Base-by-base conservation (phyloP, 2,888 invertebrate species). In the Nemapogon koenigi region DNA sequence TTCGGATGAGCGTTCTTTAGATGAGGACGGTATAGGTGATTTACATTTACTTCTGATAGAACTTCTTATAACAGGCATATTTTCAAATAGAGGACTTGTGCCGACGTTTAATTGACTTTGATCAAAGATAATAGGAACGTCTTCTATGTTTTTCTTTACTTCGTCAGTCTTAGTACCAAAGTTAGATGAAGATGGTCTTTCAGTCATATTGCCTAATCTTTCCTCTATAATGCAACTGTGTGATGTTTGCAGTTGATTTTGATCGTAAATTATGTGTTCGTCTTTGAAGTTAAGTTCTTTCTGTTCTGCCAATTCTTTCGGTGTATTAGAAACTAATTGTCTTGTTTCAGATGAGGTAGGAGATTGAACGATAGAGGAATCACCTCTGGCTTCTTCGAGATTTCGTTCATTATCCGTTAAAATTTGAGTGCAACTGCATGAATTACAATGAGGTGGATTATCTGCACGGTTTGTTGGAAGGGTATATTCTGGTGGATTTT, bases 221-320 rank as follows among this genome's bases (percentile, higher is more conserved):
- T 25, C 15, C 26, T 25, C 25, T 26, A 16, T 22, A 4, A 26
- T 10, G 17, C 3, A 6, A 26, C 15, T 35, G 4, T 16, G 26
- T 16, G n/a, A 26, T n/a, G 25, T n/a, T 30, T 16, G 18, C 38
- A 43, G 37, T 31, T 45, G 44, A 17, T 40, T 40, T 29, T 45
- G 46, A 39, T 48, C 42, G 16, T 41, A 48, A 4, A 48, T 45
- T 6, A 45, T 41, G 3, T 43, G 44, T 3, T 35, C 32, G 15
- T 48, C 45, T 42, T 47, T 46, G 7, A 47, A 39, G 14, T 46
- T 46, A 3, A 41, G 8, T 26, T 17, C 17, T 33, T 47, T 45
- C 10, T 40, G 17, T 25, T 41, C 37, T 16, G 36, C 27, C 2
- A 14, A 17, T 3, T 15, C 11, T 35, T 13, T 26, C 7, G 7